These are phyloP conservation scores for Zoanthus solanderi DNA, from an alignment of 92 coral and sea anemone species.

Conservation along the genomic window DNA sequence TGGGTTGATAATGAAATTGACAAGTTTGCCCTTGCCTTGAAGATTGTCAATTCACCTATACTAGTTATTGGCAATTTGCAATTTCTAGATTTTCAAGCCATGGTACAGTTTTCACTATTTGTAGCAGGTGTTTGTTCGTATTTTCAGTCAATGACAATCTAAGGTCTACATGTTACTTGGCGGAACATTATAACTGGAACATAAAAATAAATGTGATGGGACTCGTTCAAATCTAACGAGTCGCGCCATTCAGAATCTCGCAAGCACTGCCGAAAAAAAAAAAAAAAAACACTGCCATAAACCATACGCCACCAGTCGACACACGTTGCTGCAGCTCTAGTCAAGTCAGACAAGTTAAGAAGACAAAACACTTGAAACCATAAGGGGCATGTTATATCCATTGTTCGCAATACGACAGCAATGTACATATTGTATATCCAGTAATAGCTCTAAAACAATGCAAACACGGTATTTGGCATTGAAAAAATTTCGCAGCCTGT, in stretches of 20 bases:
- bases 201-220: background rate
- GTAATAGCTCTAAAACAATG: slow-evolving; percentile 23
- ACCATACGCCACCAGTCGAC: slow-evolving; percentile 26
- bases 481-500: background rate
- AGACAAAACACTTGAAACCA: slow-evolving; percentile 7
- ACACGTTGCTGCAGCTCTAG: slow-evolving; percentile 1
- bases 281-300: background rate
- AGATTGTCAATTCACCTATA: background rate
- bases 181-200: slow-evolving; percentile 13
- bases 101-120: slow-evolving; percentile 4
- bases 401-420: background rate
- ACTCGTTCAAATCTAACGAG: slow-evolving; percentile 15
- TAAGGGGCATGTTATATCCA: background rate
- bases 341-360: slow-evolving; percentile 24
- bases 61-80: background rate
- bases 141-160: slow-evolving; percentile 10
- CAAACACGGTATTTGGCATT: background rate
- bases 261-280: slow-evolving; percentile 10
- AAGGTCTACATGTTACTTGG: background rate
- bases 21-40: slow-evolving; percentile 20
- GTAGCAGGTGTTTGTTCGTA: slow-evolving; percentile 18
- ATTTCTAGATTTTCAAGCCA: slow-evolving; percentile 10
- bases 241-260: slow-evolving; percentile 23
- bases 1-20: background rate
- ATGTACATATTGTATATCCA: background rate